Evolutionary conservation across 1,140 invertebrate genomes (phyloP).

Genomic region (Bemisia tabaci): DNA sequence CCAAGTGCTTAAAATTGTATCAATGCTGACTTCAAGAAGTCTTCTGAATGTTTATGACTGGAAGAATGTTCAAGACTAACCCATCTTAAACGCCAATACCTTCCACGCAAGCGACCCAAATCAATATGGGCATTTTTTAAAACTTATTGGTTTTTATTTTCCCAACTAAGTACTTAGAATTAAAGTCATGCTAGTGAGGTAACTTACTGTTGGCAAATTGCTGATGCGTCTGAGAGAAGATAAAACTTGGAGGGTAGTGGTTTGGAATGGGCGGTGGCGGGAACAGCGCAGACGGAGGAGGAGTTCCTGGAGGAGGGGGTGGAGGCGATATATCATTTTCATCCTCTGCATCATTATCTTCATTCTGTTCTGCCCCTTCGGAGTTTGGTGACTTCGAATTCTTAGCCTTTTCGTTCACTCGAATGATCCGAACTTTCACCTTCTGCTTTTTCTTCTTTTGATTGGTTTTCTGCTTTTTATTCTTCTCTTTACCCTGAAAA

Average conservation of each 20-base stretch:
- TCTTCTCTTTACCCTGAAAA: constrained; percentile 24
- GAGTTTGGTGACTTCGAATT: background rate
- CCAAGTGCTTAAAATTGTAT: too few species aligned
- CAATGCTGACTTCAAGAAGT: too few species aligned
- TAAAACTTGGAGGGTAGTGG: background rate
- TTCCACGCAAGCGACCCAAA: too few species aligned
- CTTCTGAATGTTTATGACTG: too few species aligned
- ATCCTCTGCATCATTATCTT: constrained; percentile 16
- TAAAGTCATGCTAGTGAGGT: too few species aligned
- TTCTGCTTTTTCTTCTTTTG: constrained; percentile 25
- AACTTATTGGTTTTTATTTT: too few species aligned
- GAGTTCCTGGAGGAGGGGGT: constrained; percentile 18
- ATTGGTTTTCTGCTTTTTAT: constrained; percentile 13
- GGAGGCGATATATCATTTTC: constrained; percentile 19
- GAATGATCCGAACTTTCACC: constrained; percentile 19
- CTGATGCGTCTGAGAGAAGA: background rate
- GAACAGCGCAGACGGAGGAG: background rate
- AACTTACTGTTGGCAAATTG: constrained; percentile 2
- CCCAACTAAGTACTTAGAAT: too few species aligned
- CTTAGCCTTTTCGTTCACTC: constrained; percentile 4
- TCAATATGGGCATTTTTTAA: too few species aligned
- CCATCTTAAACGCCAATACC: too few species aligned
- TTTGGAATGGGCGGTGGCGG: constrained; percentile 1
- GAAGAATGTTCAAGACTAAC: too few species aligned
- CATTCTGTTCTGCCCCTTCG: background rate